Conservation (phyloP, 2,888 invertebrate species). For the Brachypterus glaber region DNA sequence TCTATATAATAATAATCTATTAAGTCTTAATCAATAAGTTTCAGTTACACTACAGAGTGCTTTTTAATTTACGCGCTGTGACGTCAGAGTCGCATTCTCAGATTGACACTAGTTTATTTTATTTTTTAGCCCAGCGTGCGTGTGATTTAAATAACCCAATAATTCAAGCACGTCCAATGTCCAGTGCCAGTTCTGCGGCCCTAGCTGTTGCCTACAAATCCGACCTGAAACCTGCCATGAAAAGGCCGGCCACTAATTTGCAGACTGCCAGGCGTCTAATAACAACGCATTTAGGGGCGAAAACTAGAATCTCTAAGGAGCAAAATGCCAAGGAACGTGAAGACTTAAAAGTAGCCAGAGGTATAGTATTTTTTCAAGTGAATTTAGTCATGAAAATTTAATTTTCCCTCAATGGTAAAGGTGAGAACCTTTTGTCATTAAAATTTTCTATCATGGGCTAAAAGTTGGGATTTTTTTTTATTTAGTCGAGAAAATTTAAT, state of each 20-base stretch:
- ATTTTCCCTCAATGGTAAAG: neutral
- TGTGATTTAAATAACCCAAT: slow-evolving; percentile 31
- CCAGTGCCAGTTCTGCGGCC: slow-evolving; percentile 31
- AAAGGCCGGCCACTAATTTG: slow-evolving; percentile 36
- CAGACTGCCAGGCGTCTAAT: slow-evolving; percentile 38
- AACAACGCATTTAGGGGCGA: slow-evolving; percentile 36
- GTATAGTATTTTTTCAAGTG: too few relatives aligned
- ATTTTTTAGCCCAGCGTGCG: slow-evolving; percentile 34
- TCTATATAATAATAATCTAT: too few relatives aligned
- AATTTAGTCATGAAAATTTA: slow-evolving; percentile 1
- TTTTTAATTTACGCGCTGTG: too few relatives aligned
- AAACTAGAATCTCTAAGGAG: slow-evolving; percentile 33
- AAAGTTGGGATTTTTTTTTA: slow-evolving; percentile 5
- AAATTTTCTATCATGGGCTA: neutral
- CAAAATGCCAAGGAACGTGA: slow-evolving; percentile 33
- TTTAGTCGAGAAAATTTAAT: slow-evolving; percentile 6
- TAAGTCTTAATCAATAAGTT: too few relatives aligned
- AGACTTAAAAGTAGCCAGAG: slow-evolving; percentile 35
- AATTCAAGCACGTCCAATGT: slow-evolving; percentile 37
- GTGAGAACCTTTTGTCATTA: neutral
- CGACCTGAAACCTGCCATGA: slow-evolving; percentile 38
- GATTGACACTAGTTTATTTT: too few relatives aligned
- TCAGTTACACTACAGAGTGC: too few relatives aligned
- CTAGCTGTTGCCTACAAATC: slow-evolving; percentile 30
- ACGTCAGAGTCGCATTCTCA: too few relatives aligned